Conservation (phyloP, 2,113 vertebrate species). For the Charadrius vociferus region DNA sequence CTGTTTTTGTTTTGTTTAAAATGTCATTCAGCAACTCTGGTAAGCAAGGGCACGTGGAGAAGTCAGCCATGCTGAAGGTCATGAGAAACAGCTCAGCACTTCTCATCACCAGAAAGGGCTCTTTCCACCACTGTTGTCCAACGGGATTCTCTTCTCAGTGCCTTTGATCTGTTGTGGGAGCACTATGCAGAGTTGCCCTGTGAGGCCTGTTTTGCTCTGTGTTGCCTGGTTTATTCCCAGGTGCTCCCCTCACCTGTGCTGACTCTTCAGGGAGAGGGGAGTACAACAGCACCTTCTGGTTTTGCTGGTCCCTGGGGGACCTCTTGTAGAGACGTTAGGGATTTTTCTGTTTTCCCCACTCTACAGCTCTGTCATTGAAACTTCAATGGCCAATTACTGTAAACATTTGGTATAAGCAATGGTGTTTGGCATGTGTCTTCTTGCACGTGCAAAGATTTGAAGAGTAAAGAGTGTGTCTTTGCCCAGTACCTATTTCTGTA, state of each 20-base stretch:
- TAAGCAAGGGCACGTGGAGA: neutral
- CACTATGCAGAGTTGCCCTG: accelerated
- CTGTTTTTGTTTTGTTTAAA: neutral
- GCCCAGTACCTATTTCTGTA: neutral
- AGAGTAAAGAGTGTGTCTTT: neutral
- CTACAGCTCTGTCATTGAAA: neutral
- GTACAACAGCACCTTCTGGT: neutral
- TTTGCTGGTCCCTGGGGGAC: neutral
- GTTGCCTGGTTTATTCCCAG: accelerated
- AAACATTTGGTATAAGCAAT: neutral
- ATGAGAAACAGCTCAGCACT: neutral
- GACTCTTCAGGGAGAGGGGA: neutral
- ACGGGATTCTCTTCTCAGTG: accelerated
- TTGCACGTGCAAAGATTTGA: neutral
- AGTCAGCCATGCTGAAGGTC: neutral
- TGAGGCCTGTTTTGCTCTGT: neutral
- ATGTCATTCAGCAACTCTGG: neutral
- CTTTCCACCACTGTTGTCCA: neutral
- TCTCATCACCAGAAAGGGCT: neutral
- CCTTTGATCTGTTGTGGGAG: neutral
- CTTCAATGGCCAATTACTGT: neutral
- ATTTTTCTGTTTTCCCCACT: neutral
- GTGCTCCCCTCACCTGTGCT: neutral
- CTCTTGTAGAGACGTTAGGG: accelerated
- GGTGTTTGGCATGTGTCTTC: neutral